These are phyloP conservation scores for Melipona quadrifasciata DNA, from an alignment of 1,140 invertebrate genomes.

Conservation along the genomic window DNA sequence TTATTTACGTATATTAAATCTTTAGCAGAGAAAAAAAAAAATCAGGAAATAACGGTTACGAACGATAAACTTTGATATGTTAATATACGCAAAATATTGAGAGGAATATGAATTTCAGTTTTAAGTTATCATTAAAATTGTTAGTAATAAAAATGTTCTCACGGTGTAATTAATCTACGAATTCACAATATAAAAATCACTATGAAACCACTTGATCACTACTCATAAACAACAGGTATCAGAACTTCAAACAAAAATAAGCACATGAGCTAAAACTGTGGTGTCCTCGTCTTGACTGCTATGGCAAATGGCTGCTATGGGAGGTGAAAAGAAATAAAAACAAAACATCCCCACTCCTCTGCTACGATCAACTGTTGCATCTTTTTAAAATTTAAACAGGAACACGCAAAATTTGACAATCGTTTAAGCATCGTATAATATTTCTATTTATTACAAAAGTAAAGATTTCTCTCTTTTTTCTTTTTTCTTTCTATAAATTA, in stretches of 20 bases:
- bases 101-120: not conserved
- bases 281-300: conserved; percentile 6
- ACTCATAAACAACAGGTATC: not conserved
- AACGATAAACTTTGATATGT: not conserved
- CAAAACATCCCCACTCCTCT: conserved; percentile 20
- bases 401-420: not conserved
- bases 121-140: not conserved
- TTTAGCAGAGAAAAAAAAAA: not conserved
- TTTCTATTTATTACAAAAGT: not conserved
- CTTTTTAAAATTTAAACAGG: conserved; percentile 26
- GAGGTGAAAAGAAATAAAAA: conserved; percentile 40
- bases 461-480: not conserved
- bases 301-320: conserved; percentile 39
- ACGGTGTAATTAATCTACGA: not conserved
- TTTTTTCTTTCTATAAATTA: not conserved
- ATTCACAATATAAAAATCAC: not conserved
- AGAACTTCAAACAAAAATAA: not conserved
- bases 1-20: not conserved
- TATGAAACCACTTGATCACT: not conserved
- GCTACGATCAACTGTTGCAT: not conserved
- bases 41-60: not conserved
- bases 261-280: not conserved
- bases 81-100: not conserved
- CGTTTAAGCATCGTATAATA: not conserved
- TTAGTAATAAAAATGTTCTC: not conserved